These are phyloP conservation scores for Drosophila sucinea DNA, from an alignment of 1,140 invertebrate species.

Conservation along the genomic window DNA sequence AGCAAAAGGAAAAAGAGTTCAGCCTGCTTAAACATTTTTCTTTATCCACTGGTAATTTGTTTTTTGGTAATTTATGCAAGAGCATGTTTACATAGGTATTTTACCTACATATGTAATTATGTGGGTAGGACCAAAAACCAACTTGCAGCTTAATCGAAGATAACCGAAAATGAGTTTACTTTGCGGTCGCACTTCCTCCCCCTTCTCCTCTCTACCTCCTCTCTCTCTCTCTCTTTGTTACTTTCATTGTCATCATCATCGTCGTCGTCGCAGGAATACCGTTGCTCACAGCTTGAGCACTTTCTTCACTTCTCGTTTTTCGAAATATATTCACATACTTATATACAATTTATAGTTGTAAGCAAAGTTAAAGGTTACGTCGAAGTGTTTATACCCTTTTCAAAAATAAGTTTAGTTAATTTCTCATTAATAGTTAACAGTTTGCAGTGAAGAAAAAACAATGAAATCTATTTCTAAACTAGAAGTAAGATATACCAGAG, in stretches of 20 bases:
- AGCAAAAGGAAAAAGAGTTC: neutral
- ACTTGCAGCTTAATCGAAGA: conserved; percentile 8
- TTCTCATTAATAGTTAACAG: too few species aligned
- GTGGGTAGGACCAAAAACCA: conserved; percentile 18
- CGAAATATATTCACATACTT: neutral
- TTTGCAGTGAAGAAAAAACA: too few species aligned
- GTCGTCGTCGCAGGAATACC: too few species aligned
- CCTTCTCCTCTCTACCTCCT: neutral
- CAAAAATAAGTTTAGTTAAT: too few species aligned
- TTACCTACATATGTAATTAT: neutral
- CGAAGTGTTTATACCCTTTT: neutral
- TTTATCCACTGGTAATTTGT: neutral
- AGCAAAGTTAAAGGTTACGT: neutral
- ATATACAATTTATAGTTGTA: neutral
- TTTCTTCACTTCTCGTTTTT: too few species aligned
- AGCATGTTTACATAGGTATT: neutral
- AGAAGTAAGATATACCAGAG: too few species aligned
- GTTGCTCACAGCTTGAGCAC: too few species aligned
- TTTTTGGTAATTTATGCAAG: neutral
- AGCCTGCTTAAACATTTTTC: neutral
- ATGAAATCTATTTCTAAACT: too few species aligned
- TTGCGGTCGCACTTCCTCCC: conserved; percentile 34
- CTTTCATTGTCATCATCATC: too few species aligned
- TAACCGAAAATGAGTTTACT: conserved; percentile 51
- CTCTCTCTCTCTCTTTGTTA: too few species aligned